A percentile compares a stretch with the other conserved stretches of the same genome.
These are phyloP conservation scores for Meriones unguiculatus DNA, from an alignment of 2,113 vertebrate genomes.

Conservation along the genomic window DNA sequence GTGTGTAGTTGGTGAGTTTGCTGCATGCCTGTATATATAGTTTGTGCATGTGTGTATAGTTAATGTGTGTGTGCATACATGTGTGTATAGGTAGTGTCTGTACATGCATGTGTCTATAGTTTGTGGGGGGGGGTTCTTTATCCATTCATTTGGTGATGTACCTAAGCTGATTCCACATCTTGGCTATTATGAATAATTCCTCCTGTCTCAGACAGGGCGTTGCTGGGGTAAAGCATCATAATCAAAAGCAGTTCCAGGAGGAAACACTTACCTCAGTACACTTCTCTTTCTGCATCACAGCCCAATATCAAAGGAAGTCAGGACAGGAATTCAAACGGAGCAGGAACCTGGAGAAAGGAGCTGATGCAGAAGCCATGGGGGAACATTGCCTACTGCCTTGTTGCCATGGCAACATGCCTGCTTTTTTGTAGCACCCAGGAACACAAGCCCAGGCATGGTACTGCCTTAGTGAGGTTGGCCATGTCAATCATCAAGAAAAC, in stretches of 20 bases:
- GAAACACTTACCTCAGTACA: neutral
- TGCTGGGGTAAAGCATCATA: neutral
- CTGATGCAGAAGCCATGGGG: neutral
- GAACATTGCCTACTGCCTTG: neutral
- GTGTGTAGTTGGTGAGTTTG: too few relatives aligned
- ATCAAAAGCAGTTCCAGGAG: neutral
- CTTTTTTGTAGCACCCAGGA: neutral
- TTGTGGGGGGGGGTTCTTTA: neutral
- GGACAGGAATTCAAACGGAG: neutral
- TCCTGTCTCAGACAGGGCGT: neutral
- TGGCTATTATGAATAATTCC: too few relatives aligned
- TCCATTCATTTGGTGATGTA: neutral
- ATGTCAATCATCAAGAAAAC: neutral
- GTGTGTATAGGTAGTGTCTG: too few relatives aligned
- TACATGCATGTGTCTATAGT: neutral
- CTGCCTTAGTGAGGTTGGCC: neutral
- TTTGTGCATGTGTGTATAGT: too few relatives aligned
- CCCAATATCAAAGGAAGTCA: neutral
- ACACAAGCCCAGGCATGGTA: neutral
- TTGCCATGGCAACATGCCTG: neutral
- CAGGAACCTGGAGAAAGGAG: neutral
- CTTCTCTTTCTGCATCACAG: neutral
- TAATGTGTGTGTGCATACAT: too few relatives aligned
- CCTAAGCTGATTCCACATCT: neutral
- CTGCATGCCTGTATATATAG: too few relatives aligned